Conservation (phyloP, 1,140 invertebrate species). For the Aphaenogaster rudis region DNA sequence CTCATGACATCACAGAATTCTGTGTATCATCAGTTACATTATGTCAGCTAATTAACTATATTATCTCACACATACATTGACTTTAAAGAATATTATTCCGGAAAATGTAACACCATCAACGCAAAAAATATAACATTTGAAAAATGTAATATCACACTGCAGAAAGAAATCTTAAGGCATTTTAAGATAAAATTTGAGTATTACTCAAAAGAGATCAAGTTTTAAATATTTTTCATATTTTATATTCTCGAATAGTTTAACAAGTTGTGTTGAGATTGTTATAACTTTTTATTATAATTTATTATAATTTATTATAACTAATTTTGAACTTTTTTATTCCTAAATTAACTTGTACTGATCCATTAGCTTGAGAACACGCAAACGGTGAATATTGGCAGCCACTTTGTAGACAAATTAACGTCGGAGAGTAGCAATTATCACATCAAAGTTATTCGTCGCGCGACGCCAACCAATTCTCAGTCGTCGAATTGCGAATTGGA, state of each 20-base stretch:
- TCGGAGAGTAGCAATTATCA: background rate
- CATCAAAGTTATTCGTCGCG: constrained; percentile 2
- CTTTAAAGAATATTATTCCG: background rate
- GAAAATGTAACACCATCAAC: background rate
- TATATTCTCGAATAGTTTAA: constrained; percentile 1
- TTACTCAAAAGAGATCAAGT: background rate
- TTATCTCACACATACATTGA: background rate
- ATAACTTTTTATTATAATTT: too few relatives aligned
- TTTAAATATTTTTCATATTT: background rate
- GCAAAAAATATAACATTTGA: background rate
- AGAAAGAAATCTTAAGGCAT: background rate
- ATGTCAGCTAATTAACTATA: background rate
- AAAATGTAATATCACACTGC: background rate
- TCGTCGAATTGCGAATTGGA: background rate
- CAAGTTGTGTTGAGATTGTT: background rate
- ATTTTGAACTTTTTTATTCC: background rate
- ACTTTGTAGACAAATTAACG: background rate
- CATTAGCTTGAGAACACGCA: background rate
- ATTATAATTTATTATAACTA: background rate
- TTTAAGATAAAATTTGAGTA: background rate
- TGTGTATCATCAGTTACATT: background rate
- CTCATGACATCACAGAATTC: background rate
- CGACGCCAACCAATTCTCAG: background rate
- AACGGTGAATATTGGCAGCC: background rate
- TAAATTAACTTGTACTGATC: background rate